These are phyloP conservation scores for Montipora capricornis DNA, from an alignment of 64 coral and sea anemone species.

Conservation along the genomic window DNA sequence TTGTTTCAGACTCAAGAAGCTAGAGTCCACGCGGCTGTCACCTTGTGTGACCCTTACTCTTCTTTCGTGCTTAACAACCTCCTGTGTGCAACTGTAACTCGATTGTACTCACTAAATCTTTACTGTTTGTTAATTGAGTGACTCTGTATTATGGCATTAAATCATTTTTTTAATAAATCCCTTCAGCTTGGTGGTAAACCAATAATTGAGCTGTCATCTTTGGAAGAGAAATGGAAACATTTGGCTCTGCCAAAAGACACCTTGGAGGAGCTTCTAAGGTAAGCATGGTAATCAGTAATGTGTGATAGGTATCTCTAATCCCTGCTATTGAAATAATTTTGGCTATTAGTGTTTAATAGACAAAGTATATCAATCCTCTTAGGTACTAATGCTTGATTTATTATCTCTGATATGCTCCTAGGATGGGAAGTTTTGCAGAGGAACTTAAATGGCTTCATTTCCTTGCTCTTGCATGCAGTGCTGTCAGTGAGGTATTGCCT, in stretches of 20 bases:
- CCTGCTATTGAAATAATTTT: too few species aligned
- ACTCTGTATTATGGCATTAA: neutral
- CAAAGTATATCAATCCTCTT: too few species aligned
- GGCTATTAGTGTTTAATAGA: too few species aligned
- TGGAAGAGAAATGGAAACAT: constrained; percentile 99
- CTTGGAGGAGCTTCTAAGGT: constrained; percentile 95
- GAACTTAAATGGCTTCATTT: constrained; percentile 97
- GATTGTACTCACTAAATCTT: too few species aligned
- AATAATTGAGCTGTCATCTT: constrained; percentile 87
- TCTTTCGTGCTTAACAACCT: too few species aligned
- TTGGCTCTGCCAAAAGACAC: constrained; percentile 87
- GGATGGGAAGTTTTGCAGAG: constrained; percentile 97
- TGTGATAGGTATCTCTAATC: neutral
- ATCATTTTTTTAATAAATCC: neutral
- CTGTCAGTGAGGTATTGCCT: constrained; percentile 84
- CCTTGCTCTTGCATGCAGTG: constrained; percentile 87
- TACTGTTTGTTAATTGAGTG: too few species aligned
- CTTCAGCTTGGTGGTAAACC: constrained; percentile 89
- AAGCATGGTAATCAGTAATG: neutral
- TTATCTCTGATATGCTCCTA: neutral
- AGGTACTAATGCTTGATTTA: neutral
- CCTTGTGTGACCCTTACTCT: too few species aligned
- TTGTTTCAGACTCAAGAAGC: too few species aligned
- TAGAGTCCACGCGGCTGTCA: too few species aligned
- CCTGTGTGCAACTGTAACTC: too few species aligned